Evolutionary conservation across 2,888 invertebrate genomes (phyloP).

Genomic region (Idaea dimidiata): DNA sequence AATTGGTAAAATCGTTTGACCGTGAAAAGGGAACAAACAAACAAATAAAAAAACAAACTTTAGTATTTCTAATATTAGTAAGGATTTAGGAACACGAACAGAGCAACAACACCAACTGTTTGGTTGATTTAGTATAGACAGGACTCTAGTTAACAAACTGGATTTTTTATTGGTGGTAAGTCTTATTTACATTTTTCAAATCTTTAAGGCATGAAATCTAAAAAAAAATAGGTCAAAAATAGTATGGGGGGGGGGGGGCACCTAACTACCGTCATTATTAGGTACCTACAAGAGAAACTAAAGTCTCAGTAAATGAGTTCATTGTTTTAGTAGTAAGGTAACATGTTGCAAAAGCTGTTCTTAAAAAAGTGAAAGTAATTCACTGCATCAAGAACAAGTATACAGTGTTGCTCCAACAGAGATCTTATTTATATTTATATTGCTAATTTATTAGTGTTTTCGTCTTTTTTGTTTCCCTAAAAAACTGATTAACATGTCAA

Average conservation of each 20-base stretch:
- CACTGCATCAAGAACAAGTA: neutral
- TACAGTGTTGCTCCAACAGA: neutral
- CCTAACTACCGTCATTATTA: neutral
- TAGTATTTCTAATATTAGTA: too few species aligned
- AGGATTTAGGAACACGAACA: too few species aligned
- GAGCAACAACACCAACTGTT: too few species aligned
- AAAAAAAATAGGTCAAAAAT: too few species aligned
- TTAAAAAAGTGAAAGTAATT: constrained; percentile 5
- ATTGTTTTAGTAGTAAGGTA: constrained; percentile 3
- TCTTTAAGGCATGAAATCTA: neutral
- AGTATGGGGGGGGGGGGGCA: neutral
- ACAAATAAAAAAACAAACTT: too few species aligned
- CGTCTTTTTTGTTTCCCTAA: neutral
- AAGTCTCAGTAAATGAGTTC: neutral
- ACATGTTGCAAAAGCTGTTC: neutral
- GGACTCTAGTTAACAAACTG: too few species aligned
- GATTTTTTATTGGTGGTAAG: too few species aligned
- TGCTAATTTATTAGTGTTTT: neutral
- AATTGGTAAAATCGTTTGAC: too few species aligned
- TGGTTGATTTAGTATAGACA: too few species aligned
- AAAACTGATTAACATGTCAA: neutral
- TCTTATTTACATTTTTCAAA: neutral
- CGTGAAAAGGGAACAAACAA: too few species aligned
- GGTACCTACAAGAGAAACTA: neutral
- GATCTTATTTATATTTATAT: neutral